Base-by-base conservation (phyloP, 2,888 invertebrate genomes). In the Lasioglossum morio region DNA sequence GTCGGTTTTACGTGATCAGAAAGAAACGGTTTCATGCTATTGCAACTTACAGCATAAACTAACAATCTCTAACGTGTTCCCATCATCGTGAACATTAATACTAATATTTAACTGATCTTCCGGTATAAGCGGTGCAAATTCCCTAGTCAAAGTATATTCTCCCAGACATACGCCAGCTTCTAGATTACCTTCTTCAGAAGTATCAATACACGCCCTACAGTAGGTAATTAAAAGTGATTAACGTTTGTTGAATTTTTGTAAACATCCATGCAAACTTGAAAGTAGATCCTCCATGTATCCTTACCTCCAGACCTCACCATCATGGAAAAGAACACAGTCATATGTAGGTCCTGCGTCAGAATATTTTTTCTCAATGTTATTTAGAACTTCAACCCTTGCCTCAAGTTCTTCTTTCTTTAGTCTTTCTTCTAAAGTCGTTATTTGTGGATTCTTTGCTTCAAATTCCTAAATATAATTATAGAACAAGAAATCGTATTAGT, bases 251-350 rank as follows among this genome's bases (percentile, higher is more conserved):
- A 74, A 77, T 14, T 53, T 66, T 53, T 27, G n/a, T n/a, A 5
- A 69, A 66, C 40, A 37, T 12, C 23, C 66, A 75, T 72, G 43
- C 12, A 40, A 34, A 79, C 4, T 48, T 27, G 60, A 57, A 43
- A 63, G 19, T 30, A 66, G 77, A 79, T 78, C 34, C 43, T 75
- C n/a, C 48, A 48, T 72, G 77, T 72, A 78, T 82, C 85, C 93
- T 94, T 91, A 97, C 98, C 97, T 97, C 99, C 99, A 99, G 48
- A 97, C 97, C 40, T 96, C 96, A n/a, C 99, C 99, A 95, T 99
- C 99, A 93, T 98, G 97, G 95, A 98, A 99, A 46, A 99, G 96
- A 77, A 99, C 96, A 95, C 99, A 98, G 95, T 99, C 99, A 94
- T 98, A 99, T 8, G 98, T 97, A 2, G 98, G 98, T 30, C 99